A percentile compares a stretch with the other conserved stretches of the same genome.
phyloP scores from a whole-genome alignment of 2,797 vertebrate species.

The Pipistrellus kuhlii region DNA sequence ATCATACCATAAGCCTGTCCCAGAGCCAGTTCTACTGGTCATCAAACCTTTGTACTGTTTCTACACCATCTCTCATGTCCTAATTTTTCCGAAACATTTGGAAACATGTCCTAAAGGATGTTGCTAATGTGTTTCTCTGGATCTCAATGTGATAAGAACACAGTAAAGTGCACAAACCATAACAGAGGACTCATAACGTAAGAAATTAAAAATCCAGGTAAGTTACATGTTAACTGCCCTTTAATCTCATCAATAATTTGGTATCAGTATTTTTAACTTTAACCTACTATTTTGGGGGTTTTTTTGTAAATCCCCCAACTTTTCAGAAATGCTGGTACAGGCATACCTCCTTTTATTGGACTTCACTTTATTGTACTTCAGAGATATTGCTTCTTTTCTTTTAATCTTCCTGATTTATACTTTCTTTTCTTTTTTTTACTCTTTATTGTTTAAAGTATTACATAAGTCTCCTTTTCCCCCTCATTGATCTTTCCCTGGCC shows the following conservation, averaged over 20 bases:
- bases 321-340: not conserved
- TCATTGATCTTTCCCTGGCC: too few relatives aligned
- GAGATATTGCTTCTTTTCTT: not conserved
- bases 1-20: not conserved
- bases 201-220: not conserved
- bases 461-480: too few relatives aligned
- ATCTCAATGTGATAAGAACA: not conserved
- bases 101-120: not conserved
- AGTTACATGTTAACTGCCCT: not conserved
- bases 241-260: not conserved
- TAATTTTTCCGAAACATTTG: not conserved
- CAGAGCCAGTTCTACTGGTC: not conserved
- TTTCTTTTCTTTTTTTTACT: too few relatives aligned
- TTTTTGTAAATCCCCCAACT: not conserved
- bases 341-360: not conserved
- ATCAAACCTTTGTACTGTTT: not conserved
- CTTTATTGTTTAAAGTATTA: too few relatives aligned
- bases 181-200: not conserved
- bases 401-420: not conserved
- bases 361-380: not conserved
- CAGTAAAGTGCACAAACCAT: not conserved
- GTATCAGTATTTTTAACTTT: not conserved
- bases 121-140: not conserved
- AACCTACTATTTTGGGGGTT: not conserved
- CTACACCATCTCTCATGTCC: not conserved